phyloP scores from a whole-genome alignment of 2,888 invertebrate species.

The Helicoverpa assulta region DNA sequence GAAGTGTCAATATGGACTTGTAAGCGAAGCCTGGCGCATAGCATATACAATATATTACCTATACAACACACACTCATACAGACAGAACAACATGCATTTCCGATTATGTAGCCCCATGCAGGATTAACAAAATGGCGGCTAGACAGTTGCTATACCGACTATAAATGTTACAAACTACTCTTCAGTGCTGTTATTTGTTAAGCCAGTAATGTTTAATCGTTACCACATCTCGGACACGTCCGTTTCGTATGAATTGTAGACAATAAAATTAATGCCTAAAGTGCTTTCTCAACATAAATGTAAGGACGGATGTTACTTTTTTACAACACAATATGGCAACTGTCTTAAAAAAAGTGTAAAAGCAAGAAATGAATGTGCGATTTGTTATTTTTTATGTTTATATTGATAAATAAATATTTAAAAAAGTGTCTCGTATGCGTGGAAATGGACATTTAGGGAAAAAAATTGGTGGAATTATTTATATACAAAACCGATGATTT shows the following conservation, averaged over 20 bases:
- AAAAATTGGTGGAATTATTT: conserved; percentile 74
- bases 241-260: conserved; percentile 58
- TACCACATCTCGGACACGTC: conserved; percentile 39
- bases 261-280: conserved; percentile 65
- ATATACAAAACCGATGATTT: conserved; percentile 65
- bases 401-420: conserved; percentile 77
- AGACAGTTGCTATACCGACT: conserved; percentile 66
- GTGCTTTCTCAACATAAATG: conserved; percentile 50
- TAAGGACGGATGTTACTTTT: conserved; percentile 46
- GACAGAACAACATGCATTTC: conserved; percentile 72
- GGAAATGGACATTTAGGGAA: conserved; percentile 72
- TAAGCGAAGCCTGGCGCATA: conserved; percentile 83
- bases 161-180: conserved; percentile 42
- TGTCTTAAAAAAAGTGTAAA: conserved; percentile 76
- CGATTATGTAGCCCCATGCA: conserved; percentile 53
- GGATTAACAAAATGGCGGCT: conserved; percentile 38
- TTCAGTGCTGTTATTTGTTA: conserved; percentile 56
- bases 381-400: conserved; percentile 88
- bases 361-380: conserved; percentile 76
- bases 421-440: conserved; percentile 74
- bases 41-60: conserved; percentile 74
- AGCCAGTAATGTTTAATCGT: conserved; percentile 46
- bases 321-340: conserved; percentile 69
- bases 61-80: conserved; percentile 62
- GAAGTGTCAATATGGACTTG: conserved; percentile 88